Evolutionary conservation across 2,113 vertebrate species (phyloP).

Genomic region (Eretmochelys imbricata): DNA sequence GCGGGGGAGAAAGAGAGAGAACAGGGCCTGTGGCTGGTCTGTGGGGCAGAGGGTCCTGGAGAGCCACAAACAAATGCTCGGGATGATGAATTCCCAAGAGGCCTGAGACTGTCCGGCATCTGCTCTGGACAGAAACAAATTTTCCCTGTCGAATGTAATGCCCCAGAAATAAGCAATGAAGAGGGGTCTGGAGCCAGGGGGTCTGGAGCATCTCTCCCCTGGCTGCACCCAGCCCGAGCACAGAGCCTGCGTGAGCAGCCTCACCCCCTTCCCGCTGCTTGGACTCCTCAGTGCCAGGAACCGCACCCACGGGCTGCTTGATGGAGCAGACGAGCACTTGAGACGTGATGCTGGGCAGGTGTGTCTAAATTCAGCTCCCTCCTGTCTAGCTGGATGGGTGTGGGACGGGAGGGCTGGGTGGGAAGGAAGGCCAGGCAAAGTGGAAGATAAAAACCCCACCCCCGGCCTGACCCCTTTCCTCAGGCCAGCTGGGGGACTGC

Average conservation of each 20-base stretch:
- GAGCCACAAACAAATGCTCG: constrained; percentile 65
- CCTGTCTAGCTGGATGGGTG: too few relatives aligned
- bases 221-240: accelerated
- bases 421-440: neutral
- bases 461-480: accelerated
- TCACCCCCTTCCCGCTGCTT: neutral
- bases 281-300: neutral
- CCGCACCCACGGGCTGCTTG: too few relatives aligned
- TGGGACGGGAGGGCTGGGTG: neutral
- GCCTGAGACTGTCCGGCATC: constrained; percentile 37
- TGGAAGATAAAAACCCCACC: neutral
- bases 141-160: constrained; percentile 52
- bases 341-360: accelerated
- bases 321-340: neutral
- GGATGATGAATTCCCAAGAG: constrained; percentile 56
- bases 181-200: neutral
- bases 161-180: constrained; percentile 59
- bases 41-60: constrained; percentile 48
- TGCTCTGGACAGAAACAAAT: constrained; percentile 57
- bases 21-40: neutral
- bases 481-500: neutral
- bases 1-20: constrained; percentile 32
- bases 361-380: neutral
- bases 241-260: accelerated
- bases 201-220: constrained; percentile 52